phyloP scores from a whole-genome alignment of 1,140 invertebrate species.

The Grapholita molesta region DNA sequence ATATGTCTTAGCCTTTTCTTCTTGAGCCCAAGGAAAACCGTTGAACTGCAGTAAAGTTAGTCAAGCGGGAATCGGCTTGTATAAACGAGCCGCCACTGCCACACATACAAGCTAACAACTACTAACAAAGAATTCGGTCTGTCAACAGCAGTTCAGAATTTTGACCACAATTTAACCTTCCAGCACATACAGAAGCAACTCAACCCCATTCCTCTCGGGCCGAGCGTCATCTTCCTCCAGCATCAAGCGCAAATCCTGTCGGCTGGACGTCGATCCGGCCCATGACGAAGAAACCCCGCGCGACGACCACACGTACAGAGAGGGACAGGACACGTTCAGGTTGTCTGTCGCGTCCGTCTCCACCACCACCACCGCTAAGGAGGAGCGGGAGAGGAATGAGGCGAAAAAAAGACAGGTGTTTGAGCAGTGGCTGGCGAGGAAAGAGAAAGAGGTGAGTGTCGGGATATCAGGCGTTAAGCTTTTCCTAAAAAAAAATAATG shows the following conservation, averaged over 20 bases:
- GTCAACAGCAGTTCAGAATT: too few relatives aligned
- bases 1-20: too few relatives aligned
- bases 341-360: slow-evolving; percentile 66
- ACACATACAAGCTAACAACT: too few relatives aligned
- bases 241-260: slow-evolving; percentile 62
- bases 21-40: too few relatives aligned
- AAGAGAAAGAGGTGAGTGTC: slow-evolving; percentile 71
- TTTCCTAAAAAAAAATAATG: too few relatives aligned
- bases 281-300: slow-evolving; percentile 52
- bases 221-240: slow-evolving; percentile 59
- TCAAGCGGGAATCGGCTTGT: too few relatives aligned
- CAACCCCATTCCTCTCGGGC: slow-evolving; percentile 64
- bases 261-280: slow-evolving; percentile 29
- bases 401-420: slow-evolving; percentile 64
- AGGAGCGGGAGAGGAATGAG: slow-evolving; percentile 65
- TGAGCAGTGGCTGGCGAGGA: slow-evolving; percentile 60
- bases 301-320: slow-evolving; percentile 50
- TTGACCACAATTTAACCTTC: not conserved
- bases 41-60: too few relatives aligned
- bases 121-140: too few relatives aligned
- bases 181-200: slow-evolving; percentile 57
- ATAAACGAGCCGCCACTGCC: too few relatives aligned
- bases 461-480: not conserved
- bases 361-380: slow-evolving; percentile 65
- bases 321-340: slow-evolving; percentile 63